phyloP scores from a whole-genome alignment of 2,113 vertebrate species.

The Circaetus gallicus region DNA sequence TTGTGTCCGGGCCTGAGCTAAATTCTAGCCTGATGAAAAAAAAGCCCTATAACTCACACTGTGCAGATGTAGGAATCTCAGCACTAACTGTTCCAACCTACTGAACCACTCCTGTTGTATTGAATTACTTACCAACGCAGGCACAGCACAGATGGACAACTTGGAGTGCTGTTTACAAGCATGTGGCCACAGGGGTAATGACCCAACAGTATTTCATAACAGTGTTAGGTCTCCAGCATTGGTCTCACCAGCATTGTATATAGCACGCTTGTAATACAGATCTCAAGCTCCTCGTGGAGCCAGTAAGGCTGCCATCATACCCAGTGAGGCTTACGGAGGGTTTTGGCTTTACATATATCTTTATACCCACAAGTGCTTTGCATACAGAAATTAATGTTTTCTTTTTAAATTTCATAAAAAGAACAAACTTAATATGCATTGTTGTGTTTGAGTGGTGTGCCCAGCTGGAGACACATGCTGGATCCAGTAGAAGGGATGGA shows the following conservation, averaged over 20 bases:
- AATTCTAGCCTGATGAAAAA: not conserved
- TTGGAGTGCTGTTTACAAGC: not conserved
- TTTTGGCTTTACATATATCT: not conserved
- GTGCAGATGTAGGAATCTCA: not conserved
- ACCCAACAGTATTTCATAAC: not conserved
- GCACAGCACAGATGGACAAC: not conserved
- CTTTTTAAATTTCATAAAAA: not conserved
- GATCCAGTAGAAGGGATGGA: not conserved
- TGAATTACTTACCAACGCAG: not conserved
- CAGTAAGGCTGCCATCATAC: not conserved
- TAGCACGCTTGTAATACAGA: not conserved
- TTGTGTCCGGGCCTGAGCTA: too few relatives aligned
- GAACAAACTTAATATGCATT: not conserved
- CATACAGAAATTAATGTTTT: not conserved
- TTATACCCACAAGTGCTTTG: not conserved
- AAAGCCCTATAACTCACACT: not conserved
- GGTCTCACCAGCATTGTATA: not conserved
- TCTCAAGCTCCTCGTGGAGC: not conserved
- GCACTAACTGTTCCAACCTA: not conserved
- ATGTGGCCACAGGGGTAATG: not conserved
- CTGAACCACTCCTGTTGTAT: not conserved
- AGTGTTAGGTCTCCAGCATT: not conserved
- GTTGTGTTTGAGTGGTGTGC: not conserved
- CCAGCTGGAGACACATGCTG: not conserved
- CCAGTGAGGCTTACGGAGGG: not conserved